These are phyloP conservation scores for Aquatica leii DNA, from an alignment of 2,888 invertebrate species.

Conservation along the genomic window DNA sequence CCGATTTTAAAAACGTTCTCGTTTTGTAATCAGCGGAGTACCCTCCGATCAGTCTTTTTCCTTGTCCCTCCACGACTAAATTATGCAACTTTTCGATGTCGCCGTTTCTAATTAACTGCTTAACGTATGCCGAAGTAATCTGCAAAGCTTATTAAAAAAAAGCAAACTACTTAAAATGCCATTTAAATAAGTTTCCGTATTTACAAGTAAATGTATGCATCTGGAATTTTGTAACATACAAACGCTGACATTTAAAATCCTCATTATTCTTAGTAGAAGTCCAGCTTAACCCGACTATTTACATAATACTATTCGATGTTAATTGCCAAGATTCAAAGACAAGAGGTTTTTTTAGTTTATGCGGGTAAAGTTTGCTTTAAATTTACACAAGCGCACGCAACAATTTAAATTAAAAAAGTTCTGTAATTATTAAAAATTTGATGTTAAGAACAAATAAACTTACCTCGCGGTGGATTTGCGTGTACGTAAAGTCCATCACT, in stretches of 20 bases:
- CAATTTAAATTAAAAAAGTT: background rate
- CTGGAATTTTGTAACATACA: too few relatives aligned
- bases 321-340: background rate
- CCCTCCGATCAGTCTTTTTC: constrained; percentile 71
- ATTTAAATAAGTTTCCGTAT: background rate
- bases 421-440: background rate
- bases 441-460: constrained; percentile 46
- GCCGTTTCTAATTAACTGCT: constrained; percentile 67
- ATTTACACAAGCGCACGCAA: constrained; percentile 5
- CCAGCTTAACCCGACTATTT: background rate
- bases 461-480: constrained; percentile 72
- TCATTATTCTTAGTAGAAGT: background rate
- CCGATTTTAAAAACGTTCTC: constrained; percentile 70
- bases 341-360: background rate
- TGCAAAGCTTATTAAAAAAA: constrained; percentile 58
- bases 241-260: constrained; percentile 5
- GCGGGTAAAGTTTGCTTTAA: constrained; percentile 2
- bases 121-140: constrained; percentile 64
- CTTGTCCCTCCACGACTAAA: constrained; percentile 74
- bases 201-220: too few relatives aligned
- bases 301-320: constrained; percentile 6
- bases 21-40: constrained; percentile 69
- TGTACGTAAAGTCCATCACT: constrained; percentile 68
- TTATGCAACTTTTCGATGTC: constrained; percentile 73
- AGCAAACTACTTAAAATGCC: background rate